These are phyloP conservation scores for Ornithoptera alexandrae DNA, from an alignment of 2,888 invertebrate species.

Conservation along the genomic window DNA sequence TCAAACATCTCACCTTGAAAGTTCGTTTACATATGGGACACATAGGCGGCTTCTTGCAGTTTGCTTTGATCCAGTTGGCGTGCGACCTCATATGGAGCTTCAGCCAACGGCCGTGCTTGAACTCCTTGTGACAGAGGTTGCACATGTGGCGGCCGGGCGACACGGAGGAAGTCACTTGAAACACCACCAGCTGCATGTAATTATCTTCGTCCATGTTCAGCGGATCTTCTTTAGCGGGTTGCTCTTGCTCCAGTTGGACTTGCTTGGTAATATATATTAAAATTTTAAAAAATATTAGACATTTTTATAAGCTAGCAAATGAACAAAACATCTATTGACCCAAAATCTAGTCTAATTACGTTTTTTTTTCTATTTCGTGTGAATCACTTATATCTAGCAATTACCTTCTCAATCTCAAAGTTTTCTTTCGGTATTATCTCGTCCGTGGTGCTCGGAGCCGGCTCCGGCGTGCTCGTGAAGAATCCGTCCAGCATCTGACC, in stretches of 20 bases:
- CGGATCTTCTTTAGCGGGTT: conserved; percentile 48
- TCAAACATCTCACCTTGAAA: conserved; percentile 67
- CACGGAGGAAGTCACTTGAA: conserved; percentile 76
- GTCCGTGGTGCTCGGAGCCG: conserved; percentile 35
- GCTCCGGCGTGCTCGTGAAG: conserved; percentile 46
- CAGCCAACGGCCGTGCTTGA: conserved; percentile 81
- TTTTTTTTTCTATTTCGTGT: too few relatives aligned
- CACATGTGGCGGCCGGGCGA: conserved; percentile 81
- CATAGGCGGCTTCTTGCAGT: conserved; percentile 83
- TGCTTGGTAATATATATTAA: conserved; percentile 7
- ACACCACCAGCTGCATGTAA: conserved; percentile 69
- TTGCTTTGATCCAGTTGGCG: conserved; percentile 83
- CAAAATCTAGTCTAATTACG: too few relatives aligned
- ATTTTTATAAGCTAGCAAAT: too few relatives aligned
- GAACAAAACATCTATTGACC: too few relatives aligned
- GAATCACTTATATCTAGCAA: too few relatives aligned
- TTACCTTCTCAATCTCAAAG: conserved; percentile 48
- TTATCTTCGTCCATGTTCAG: conserved; percentile 71
- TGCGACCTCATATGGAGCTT: conserved; percentile 83
- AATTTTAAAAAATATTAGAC: neutral
- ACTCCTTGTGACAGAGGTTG: conserved; percentile 82
- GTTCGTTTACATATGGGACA: conserved; percentile 81
- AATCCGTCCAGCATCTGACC: conserved; percentile 63
- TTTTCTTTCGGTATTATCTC: conserved; percentile 42
- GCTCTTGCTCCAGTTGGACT: conserved; percentile 26